Percentiles rank a stretch among this genome's conserved stretches.
Evolutionary conservation across 2,888 invertebrate species (phyloP).

Genomic region (Hypercompe scribonia): DNA sequence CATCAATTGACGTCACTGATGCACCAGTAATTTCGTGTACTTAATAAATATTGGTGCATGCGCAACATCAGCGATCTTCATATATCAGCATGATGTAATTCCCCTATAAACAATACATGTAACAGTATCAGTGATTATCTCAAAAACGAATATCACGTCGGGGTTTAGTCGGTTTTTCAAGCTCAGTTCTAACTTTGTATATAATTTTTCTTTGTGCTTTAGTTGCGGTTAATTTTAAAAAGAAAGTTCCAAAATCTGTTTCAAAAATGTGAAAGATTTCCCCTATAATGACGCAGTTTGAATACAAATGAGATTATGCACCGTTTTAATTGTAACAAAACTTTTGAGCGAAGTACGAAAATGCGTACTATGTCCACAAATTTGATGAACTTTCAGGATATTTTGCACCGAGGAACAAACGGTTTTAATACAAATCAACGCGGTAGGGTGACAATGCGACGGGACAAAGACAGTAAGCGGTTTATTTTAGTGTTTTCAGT

Average conservation of each 20-base stretch:
- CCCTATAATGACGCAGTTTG: constrained; percentile 32
- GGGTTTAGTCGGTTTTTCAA: not conserved
- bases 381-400: constrained; percentile 51
- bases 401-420: constrained; percentile 49
- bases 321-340: constrained; percentile 54
- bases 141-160: not conserved
- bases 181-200: not conserved
- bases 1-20: too few relatives aligned
- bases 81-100: too few relatives aligned
- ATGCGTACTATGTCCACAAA: constrained; percentile 60
- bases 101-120: not conserved
- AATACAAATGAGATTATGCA: constrained; percentile 40
- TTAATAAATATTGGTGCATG: too few relatives aligned
- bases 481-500: constrained; percentile 7
- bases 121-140: not conserved
- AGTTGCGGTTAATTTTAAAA: not conserved
- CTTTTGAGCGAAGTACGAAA: constrained; percentile 53
- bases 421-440: constrained; percentile 60
- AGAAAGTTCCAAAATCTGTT: not conserved
- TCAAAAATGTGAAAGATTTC: constrained; percentile 9
- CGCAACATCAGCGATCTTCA: too few relatives aligned
- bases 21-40: too few relatives aligned
- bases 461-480: not conserved
- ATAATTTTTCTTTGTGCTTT: not conserved
- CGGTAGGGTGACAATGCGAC: constrained; percentile 39